Evolutionary conservation across 1,140 invertebrate species (phyloP).

Genomic region (Plectrocnemia conspersa): DNA sequence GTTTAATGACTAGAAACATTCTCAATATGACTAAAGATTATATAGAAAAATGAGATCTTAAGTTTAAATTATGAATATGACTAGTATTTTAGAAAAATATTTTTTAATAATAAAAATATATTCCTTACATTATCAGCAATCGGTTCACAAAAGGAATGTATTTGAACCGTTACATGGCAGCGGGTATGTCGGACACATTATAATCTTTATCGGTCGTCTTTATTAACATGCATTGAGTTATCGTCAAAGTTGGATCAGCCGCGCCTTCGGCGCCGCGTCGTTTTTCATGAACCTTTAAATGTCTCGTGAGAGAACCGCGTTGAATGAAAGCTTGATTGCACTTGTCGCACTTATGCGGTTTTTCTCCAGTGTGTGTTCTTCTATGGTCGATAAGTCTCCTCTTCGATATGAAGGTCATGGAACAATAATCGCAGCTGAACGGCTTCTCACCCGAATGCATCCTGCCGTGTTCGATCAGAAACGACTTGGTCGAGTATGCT

Average conservation of each 20-base stretch:
- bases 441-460: conserved; percentile 59
- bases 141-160: neutral
- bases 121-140: neutral
- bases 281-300: conserved; percentile 46
- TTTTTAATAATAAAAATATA: neutral
- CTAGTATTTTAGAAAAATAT: neutral
- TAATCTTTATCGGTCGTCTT: no score
- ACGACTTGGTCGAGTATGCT: conserved; percentile 47
- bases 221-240: neutral
- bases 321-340: conserved; percentile 57
- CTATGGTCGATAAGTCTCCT: conserved; percentile 51
- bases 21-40: no score
- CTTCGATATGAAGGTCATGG: conserved; percentile 44
- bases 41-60: no score
- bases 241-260: neutral
- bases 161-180: neutral
- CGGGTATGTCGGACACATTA: no score
- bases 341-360: conserved; percentile 60
- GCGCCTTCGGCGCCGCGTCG: conserved; percentile 17
- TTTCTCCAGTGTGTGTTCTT: conserved; percentile 66
- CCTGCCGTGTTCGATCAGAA: conserved; percentile 54
- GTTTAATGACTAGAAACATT: no score
- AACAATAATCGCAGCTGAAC: conserved; percentile 58
- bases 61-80: neutral
- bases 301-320: conserved; percentile 50